These are phyloP conservation scores for Lagenorhynchus albirostris DNA, from an alignment of 2,113 vertebrate genomes.

Conservation along the genomic window DNA sequence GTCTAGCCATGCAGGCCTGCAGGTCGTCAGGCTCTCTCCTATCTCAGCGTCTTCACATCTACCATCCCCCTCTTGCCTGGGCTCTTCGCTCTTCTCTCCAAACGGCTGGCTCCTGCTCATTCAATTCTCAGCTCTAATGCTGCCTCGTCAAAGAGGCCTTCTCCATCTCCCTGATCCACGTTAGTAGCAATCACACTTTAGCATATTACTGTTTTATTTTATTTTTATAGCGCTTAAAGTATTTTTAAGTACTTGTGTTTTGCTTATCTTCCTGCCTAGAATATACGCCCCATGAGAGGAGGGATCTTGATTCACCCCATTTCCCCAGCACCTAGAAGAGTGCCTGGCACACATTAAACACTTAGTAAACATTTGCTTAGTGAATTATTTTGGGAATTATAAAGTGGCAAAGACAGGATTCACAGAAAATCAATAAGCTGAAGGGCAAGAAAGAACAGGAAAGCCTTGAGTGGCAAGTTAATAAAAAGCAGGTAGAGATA, in stretches of 20 bases:
- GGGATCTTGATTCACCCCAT: neutral
- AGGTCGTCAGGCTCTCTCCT: neutral
- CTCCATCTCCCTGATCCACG: neutral
- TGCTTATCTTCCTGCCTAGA: neutral
- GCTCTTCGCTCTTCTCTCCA: neutral
- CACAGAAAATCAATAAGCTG: neutral
- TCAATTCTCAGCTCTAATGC: neutral
- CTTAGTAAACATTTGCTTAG: neutral
- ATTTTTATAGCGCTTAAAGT: neutral
- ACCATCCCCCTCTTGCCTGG: neutral
- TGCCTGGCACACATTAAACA: slow-evolving; percentile 12
- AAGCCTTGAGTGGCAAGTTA: neutral
- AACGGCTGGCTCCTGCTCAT: neutral
- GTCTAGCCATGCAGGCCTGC: neutral
- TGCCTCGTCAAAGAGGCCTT: neutral
- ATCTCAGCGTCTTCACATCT: neutral
- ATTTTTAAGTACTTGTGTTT: neutral
- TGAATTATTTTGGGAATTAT: neutral
- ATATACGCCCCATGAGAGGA: neutral
- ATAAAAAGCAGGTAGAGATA: neutral
- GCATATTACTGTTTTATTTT: neutral
- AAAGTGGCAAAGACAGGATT: slow-evolving; percentile 43
- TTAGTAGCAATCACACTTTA: neutral
- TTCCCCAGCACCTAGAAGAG: slow-evolving; percentile 23
- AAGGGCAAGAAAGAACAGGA: slow-evolving; percentile 45